Evolutionary conservation across 30 jellyfish, hydroid and myxozoan species (phyloP).

Genomic region (Pseudorhiza aurosa): DNA sequence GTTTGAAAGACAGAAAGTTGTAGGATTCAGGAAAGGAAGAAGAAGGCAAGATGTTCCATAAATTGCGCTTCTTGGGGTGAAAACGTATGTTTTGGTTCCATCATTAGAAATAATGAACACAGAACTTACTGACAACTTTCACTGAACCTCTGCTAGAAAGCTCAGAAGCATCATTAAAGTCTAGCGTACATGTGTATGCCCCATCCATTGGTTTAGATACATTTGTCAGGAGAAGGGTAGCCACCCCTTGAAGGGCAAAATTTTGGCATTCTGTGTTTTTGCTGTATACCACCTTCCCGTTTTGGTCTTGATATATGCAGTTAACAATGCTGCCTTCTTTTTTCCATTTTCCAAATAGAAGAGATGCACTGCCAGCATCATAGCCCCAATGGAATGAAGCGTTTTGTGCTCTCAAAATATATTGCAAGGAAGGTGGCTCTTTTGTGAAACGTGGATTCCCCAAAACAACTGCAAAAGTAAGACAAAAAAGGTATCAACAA

Average conservation of each 20-base stretch:
- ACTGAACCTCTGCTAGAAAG: neutral
- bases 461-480: slow-evolving; percentile 1
- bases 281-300: too few relatives aligned
- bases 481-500: too few relatives aligned
- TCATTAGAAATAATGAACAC: neutral
- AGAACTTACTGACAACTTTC: slow-evolving; percentile 53
- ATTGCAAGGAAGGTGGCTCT: slow-evolving; percentile 41
- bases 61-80: neutral
- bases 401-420: slow-evolving; percentile 13
- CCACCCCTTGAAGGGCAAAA: neutral
- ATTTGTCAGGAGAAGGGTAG: slow-evolving; percentile 20
- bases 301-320: neutral
- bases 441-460: slow-evolving; percentile 3
- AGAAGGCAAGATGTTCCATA: neutral
- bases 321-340: neutral
- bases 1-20: too few relatives aligned
- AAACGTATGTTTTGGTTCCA: too few relatives aligned
- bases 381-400: slow-evolving; percentile 49
- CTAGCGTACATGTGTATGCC: slow-evolving; percentile 14
- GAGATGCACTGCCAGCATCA: neutral
- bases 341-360: slow-evolving; percentile 27
- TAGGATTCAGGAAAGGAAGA: too few relatives aligned
- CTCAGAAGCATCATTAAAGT: neutral
- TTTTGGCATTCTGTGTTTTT: neutral
- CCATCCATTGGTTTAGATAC: slow-evolving; percentile 7